Evolutionary conservation across 2,888 invertebrate genomes (phyloP).

Genomic region (Euclidia mi): DNA sequence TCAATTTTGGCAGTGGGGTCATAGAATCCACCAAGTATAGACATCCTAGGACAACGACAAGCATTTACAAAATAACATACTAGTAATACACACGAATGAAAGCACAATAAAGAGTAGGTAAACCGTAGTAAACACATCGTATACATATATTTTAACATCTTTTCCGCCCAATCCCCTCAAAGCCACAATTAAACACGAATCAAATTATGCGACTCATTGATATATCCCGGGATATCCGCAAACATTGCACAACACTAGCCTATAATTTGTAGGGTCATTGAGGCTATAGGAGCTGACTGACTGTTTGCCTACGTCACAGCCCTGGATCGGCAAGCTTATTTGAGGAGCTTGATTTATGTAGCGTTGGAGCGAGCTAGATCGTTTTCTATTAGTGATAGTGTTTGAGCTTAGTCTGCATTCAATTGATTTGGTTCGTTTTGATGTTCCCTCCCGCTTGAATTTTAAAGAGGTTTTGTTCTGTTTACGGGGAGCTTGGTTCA

Average conservation of each 20-base stretch:
- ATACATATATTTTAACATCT: no score
- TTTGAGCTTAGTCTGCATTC: conserved; percentile 53
- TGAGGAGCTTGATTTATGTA: conserved; percentile 72
- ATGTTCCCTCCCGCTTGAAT: conserved; percentile 27
- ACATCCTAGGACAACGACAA: no score
- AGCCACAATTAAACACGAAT: neutral
- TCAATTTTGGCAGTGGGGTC: no score
- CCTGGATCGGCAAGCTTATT: conserved; percentile 65
- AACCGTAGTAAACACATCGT: no score
- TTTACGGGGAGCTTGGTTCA: neutral
- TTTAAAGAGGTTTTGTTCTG: neutral
- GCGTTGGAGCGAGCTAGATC: conserved; percentile 56
- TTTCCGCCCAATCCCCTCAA: neutral
- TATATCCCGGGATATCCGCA: conserved; percentile 54
- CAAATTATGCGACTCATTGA: conserved; percentile 18
- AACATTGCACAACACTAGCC: conserved; percentile 53
- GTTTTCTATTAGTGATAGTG: conserved; percentile 68
- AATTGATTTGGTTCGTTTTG: conserved; percentile 58
- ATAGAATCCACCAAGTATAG: no score
- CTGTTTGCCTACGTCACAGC: conserved; percentile 55
- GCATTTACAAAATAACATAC: no score
- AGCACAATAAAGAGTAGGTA: no score
- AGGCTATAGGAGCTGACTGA: conserved; percentile 51
- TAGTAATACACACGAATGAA: no score
- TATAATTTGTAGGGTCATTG: conserved; percentile 60